These are phyloP conservation scores for Muraenolepis orangiensis DNA, from an alignment of 2,797 vertebrate genomes.

Conservation along the genomic window DNA sequence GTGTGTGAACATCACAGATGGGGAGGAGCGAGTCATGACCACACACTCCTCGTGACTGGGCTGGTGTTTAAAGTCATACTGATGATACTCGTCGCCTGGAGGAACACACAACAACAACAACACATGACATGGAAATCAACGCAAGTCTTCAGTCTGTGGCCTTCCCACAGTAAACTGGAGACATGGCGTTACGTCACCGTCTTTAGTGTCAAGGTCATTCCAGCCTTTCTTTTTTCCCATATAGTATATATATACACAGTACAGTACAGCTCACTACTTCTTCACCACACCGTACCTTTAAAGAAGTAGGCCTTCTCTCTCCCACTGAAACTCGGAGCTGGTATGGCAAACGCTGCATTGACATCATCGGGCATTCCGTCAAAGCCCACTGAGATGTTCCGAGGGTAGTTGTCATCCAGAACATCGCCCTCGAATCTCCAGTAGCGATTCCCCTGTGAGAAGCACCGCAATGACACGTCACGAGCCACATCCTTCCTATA, in stretches of 20 bases:
- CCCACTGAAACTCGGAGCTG: constrained; percentile 75
- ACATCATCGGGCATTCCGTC: constrained; percentile 75
- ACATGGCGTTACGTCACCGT: too few species aligned
- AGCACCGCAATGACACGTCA: not conserved
- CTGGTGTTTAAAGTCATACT: constrained; percentile 87
- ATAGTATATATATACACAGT: too few species aligned
- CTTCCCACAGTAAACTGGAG: too few species aligned
- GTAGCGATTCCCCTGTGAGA: constrained; percentile 80
- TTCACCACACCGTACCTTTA: constrained; percentile 78
- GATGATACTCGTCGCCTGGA: constrained; percentile 85
- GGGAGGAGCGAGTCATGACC: constrained; percentile 69
- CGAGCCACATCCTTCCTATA: not conserved
- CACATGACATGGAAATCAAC: not conserved
- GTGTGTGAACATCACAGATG: constrained; percentile 77
- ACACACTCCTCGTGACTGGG: constrained; percentile 82
- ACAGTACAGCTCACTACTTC: not conserved
- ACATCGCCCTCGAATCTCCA: constrained; percentile 88
- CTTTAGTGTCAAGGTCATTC: too few species aligned
- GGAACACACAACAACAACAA: constrained; percentile 9
- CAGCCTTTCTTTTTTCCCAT: too few species aligned
- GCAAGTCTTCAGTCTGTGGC: not conserved
- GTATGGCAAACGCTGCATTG: constrained; percentile 84
- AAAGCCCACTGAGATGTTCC: constrained; percentile 84
- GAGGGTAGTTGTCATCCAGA: constrained; percentile 81
- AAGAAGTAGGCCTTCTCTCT: constrained; percentile 92